These are phyloP conservation scores for Spodoptera litura DNA, from an alignment of 1,140 invertebrate genomes.

Conservation along the genomic window DNA sequence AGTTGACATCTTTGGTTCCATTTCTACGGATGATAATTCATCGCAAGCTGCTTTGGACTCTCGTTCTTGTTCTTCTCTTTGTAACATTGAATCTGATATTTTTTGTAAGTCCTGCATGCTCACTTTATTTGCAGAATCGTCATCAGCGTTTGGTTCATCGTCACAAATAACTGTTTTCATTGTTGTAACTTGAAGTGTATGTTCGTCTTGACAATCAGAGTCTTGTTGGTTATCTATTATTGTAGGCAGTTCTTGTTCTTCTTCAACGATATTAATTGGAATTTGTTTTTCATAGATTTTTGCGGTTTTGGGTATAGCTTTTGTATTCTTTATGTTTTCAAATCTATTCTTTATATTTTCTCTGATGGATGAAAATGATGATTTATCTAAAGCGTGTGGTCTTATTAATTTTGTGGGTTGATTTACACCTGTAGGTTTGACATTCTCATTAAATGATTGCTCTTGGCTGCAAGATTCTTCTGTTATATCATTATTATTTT, in stretches of 20 bases:
- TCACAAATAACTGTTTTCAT: slow-evolving; percentile 8
- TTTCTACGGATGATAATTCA: neutral
- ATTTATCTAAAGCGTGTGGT: slow-evolving; percentile 10
- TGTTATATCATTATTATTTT: neutral
- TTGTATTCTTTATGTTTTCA: slow-evolving; percentile 46
- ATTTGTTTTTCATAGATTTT: slow-evolving; percentile 2
- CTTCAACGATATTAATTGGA: slow-evolving; percentile 4
- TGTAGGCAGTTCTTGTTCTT: neutral
- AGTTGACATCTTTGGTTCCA: neutral
- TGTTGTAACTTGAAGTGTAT: neutral
- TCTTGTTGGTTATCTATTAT: neutral
- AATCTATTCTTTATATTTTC: slow-evolving; percentile 48
- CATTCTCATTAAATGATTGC: neutral
- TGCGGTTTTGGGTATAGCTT: slow-evolving; percentile 16
- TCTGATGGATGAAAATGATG: slow-evolving; percentile 39
- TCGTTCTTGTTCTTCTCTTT: slow-evolving; percentile 21
- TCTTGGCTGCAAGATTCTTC: slow-evolving; percentile 1
- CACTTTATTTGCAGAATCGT: slow-evolving; percentile 3
- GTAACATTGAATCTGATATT: slow-evolving; percentile 66
- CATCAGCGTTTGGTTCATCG: neutral
- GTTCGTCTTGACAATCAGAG: slow-evolving; percentile 12
- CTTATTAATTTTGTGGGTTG: neutral
- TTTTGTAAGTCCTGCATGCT: slow-evolving; percentile 66
- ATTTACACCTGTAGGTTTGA: neutral
- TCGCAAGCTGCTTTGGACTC: neutral